These are phyloP conservation scores for Carterocephalus palaemon DNA, from an alignment of 2,888 invertebrate species.

Conservation along the genomic window DNA sequence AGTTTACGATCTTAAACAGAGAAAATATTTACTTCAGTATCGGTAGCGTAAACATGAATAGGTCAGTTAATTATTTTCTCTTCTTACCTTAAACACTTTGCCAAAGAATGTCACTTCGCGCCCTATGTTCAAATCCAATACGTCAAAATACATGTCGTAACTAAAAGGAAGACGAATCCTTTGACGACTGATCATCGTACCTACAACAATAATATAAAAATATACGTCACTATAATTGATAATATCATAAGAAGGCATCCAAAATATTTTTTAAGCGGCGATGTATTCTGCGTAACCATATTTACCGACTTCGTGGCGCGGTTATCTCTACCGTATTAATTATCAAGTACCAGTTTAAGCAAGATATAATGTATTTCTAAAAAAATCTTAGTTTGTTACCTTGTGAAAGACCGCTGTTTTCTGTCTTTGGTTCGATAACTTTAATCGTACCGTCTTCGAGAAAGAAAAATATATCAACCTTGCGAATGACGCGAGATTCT, in stretches of 20 bases:
- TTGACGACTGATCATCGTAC: slow-evolving; percentile 89
- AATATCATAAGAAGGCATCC: too few species aligned
- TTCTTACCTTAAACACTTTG: slow-evolving; percentile 80
- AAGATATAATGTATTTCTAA: too few species aligned
- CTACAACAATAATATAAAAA: slow-evolving; percentile 71
- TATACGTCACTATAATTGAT: too few species aligned
- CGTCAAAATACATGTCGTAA: slow-evolving; percentile 87
- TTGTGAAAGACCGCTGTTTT: slow-evolving; percentile 92
- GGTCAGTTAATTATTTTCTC: too few species aligned
- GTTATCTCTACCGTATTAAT: too few species aligned
- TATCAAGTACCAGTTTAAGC: not conserved
- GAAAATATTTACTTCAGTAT: slow-evolving; percentile 3
- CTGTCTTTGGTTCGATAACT: slow-evolving; percentile 87
- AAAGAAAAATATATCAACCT: slow-evolving; percentile 91
- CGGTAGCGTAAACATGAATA: too few species aligned
- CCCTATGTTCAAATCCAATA: slow-evolving; percentile 93
- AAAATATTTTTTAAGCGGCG: too few species aligned
- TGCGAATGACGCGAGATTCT: slow-evolving; percentile 84
- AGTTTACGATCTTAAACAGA: slow-evolving; percentile 85
- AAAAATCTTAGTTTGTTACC: slow-evolving; percentile 67
- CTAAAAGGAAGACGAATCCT: slow-evolving; percentile 88
- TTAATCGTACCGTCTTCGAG: slow-evolving; percentile 96
- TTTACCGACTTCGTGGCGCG: too few species aligned
- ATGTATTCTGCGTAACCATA: too few species aligned
- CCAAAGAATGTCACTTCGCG: slow-evolving; percentile 89